phyloP scores from a whole-genome alignment of 2,888 invertebrate species.

The Harpalus rubripes region DNA sequence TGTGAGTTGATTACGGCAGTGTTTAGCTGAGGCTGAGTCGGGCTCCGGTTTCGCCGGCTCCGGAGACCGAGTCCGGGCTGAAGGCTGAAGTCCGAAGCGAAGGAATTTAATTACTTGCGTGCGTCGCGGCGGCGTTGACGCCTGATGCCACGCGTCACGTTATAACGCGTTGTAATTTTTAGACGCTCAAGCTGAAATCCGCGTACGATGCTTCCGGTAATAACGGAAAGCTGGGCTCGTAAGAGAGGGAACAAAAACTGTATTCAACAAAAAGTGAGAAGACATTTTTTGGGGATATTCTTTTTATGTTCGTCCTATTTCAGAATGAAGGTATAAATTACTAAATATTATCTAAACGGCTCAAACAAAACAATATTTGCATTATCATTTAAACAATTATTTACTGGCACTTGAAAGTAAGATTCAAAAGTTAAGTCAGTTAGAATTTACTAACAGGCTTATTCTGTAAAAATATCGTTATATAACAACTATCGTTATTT shows the following conservation, averaged over 20 bases:
- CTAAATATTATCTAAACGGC: no score
- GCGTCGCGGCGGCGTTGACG: conserved; percentile 28
- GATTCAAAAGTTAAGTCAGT: no score
- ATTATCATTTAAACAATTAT: no score
- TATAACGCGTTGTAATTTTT: conserved; percentile 61
- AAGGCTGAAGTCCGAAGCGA: conserved; percentile 29
- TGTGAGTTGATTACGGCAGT: conserved; percentile 42
- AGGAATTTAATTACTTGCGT: conserved; percentile 63
- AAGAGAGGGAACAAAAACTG: background rate
- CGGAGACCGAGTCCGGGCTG: conserved; percentile 2
- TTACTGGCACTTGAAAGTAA: no score
- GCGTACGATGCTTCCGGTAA: conserved; percentile 46
- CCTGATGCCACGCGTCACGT: conserved; percentile 45
- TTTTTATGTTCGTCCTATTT: no score
- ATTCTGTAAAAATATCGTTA: no score
- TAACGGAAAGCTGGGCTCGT: background rate
- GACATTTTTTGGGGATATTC: no score
- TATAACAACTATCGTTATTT: no score
- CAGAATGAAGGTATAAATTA: no score
- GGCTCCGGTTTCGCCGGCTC: conserved; percentile 30
- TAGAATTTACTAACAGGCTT: no score
- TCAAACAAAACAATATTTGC: no score
- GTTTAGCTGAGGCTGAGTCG: conserved; percentile 19
- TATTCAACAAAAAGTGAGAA: no score
- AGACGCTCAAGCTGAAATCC: conserved; percentile 56